Evolutionary conservation across 1,140 invertebrate species (phyloP).

Genomic region (Microplitis mediator): DNA sequence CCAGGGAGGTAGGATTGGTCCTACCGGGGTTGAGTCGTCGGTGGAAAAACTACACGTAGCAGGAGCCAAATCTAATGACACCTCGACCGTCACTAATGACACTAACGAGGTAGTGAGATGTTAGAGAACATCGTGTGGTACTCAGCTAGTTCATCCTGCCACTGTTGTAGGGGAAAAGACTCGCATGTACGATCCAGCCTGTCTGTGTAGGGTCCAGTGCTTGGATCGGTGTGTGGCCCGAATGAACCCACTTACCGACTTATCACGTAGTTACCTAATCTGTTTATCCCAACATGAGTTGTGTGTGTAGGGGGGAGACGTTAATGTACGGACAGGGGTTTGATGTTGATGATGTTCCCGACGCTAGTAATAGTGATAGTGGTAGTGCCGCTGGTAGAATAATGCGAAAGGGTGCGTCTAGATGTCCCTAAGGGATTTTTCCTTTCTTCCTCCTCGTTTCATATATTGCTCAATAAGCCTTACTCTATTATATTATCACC

Average conservation of each 20-base stretch:
- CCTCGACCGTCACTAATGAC: conserved; percentile 62
- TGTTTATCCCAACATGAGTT: conserved; percentile 57
- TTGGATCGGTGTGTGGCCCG: conserved; percentile 49
- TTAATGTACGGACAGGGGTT: conserved; percentile 22
- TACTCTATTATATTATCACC: neutral
- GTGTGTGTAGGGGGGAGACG: conserved; percentile 28
- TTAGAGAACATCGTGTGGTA: conserved; percentile 50
- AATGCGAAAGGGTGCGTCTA: conserved; percentile 48
- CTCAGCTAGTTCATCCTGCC: conserved; percentile 35
- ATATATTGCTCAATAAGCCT: conserved; percentile 4
- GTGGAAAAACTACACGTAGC: conserved; percentile 56
- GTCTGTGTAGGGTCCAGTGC: conserved; percentile 19
- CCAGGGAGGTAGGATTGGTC: neutral
- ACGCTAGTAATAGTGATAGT: neutral
- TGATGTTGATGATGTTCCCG: conserved; percentile 27
- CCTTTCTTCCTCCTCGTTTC: conserved; percentile 8
- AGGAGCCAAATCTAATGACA: conserved; percentile 62
- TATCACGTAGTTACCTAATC: conserved; percentile 65
- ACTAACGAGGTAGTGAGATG: conserved; percentile 63
- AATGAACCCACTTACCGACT: conserved; percentile 64
- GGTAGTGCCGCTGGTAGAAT: neutral
- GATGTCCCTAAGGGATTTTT: conserved; percentile 51
- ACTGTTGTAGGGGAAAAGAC: neutral
- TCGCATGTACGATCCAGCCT: neutral
- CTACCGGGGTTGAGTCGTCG: neutral